Percentiles rank a stretch among this genome's conserved stretches.
phyloP scores from a whole-genome alignment of 1,140 invertebrate genomes.

The Paracyclopina nana region DNA sequence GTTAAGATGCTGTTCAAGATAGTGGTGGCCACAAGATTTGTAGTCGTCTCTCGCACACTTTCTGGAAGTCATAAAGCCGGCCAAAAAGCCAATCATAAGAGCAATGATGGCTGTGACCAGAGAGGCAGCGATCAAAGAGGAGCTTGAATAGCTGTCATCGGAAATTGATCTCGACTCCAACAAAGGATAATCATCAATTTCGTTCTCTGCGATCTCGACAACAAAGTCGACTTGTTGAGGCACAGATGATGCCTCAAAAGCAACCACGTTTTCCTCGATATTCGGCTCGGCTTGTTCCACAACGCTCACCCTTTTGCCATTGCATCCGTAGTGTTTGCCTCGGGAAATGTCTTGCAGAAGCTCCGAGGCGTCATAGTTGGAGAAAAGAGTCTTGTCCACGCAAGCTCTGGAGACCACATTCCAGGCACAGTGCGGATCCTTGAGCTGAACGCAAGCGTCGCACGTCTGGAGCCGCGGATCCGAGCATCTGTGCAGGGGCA shows the following conservation, averaged over 20 bases:
- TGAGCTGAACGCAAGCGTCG: conserved; percentile 66
- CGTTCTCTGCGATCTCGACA: conserved; percentile 1
- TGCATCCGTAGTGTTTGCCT: background rate
- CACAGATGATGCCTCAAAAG: background rate
- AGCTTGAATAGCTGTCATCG: background rate
- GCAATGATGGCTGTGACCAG: background rate
- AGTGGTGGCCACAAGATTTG: conserved; percentile 2
- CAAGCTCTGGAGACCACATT: conserved; percentile 51
- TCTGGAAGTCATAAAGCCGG: background rate
- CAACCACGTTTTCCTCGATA: background rate
- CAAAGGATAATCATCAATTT: conserved; percentile 1
- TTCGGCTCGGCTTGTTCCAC: background rate
- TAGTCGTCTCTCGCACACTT: background rate
- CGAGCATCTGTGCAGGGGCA: conserved; percentile 67
- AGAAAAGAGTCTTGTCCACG: conserved; percentile 26
- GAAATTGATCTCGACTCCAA: background rate
- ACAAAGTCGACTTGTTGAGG: background rate
- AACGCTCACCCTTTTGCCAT: no score
- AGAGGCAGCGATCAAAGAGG: background rate
- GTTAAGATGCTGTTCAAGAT: background rate
- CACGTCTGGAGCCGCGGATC: conserved; percentile 25
- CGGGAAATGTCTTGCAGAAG: background rate
- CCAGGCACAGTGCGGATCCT: conserved; percentile 97
- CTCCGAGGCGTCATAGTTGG: background rate
- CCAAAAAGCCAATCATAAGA: background rate